phyloP scores from a whole-genome alignment of 2,888 invertebrate genomes.

The Cephus pulcher region DNA sequence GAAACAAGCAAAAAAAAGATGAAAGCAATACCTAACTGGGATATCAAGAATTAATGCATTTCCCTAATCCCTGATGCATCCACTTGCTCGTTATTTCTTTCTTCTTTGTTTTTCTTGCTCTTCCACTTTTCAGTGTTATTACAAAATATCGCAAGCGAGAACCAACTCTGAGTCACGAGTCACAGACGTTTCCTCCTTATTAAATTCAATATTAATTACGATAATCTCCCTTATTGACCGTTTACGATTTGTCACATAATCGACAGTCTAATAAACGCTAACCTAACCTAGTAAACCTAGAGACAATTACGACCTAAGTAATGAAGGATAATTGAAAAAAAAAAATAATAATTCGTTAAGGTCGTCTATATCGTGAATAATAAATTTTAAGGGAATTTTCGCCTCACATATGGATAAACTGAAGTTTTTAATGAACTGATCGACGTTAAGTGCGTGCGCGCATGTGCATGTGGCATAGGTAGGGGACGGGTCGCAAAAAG shows the following conservation, averaged over 20 bases:
- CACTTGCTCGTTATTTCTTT: neutral
- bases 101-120: neutral
- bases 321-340: neutral
- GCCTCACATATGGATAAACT: too few relatives aligned
- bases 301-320: neutral
- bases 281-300: neutral
- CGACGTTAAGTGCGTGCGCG: neutral
- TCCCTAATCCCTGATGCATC: neutral
- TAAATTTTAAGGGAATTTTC: too few relatives aligned
- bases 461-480: neutral
- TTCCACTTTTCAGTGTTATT: neutral
- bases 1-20: neutral
- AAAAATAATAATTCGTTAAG: neutral
- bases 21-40: neutral
- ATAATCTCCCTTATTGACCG: neutral
- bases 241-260: neutral
- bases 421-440: neutral
- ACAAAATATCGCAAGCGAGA: neutral
- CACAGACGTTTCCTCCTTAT: neutral
- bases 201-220: neutral
- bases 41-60: neutral
- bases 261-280: neutral
- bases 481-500: neutral
- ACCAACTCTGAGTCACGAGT: neutral
- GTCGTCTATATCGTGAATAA: neutral